Conservation (phyloP, 2,113 vertebrate species). For the Oreochromis aureus region DNA sequence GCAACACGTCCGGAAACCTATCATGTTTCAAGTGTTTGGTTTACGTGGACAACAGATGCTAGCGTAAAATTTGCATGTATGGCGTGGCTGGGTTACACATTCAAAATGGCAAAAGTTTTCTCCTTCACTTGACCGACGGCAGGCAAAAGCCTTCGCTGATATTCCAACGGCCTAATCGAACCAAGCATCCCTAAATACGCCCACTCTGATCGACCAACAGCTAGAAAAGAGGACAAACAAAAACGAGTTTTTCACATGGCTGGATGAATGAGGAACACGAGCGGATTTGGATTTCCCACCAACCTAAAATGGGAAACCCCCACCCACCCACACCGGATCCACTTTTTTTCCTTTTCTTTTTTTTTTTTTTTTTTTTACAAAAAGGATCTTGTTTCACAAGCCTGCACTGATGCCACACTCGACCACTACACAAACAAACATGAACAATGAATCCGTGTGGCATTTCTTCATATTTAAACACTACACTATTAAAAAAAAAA, state of each 20-base stretch:
- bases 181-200: conserved; percentile 24
- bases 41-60: conserved; percentile 51
- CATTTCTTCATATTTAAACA: conserved; percentile 61
- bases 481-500: conserved; percentile 50
- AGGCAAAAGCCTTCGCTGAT: conserved; percentile 19
- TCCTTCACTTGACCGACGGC: conserved; percentile 41
- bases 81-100: conserved; percentile 44
- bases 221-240: conserved; percentile 40
- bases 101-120: conserved; percentile 17
- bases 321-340: conserved; percentile 9
- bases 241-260: conserved; percentile 38
- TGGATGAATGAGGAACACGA: conserved; percentile 36
- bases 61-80: conserved; percentile 21
- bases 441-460: conserved; percentile 59
- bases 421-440: conserved; percentile 48
- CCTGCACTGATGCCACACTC: conserved; percentile 45
- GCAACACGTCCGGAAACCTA: conserved; percentile 41
- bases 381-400: conserved; percentile 42
- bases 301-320: not conserved
- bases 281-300: conserved; percentile 34
- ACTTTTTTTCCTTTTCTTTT: not conserved
- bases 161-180: conserved; percentile 6
- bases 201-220: conserved; percentile 37
- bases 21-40: conserved; percentile 54
- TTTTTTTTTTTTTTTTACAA: not conserved